Evolutionary conservation across 2,888 invertebrate species (phyloP).

Genomic region (Drosophila kambysellisi): DNA sequence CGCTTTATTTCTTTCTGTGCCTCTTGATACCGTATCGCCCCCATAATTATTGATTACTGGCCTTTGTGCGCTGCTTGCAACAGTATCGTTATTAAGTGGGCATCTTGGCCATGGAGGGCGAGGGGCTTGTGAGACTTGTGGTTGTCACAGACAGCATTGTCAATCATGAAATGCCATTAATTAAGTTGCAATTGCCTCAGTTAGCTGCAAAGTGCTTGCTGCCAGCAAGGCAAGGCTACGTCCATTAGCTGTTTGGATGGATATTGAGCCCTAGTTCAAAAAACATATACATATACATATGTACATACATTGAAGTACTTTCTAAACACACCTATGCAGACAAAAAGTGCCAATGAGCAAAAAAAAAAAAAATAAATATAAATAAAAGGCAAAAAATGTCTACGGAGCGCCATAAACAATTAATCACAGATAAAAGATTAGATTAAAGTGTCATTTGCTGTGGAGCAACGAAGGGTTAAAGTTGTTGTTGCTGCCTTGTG

Average conservation of each 20-base stretch:
- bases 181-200: constrained; percentile 47
- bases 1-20: background rate
- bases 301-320: background rate
- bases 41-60: constrained; percentile 59
- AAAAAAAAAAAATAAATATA: constrained; percentile 4
- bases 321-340: constrained; percentile 10
- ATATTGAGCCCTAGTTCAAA: background rate
- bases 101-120: constrained; percentile 2
- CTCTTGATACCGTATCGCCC: constrained; percentile 21
- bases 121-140: background rate
- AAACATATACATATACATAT: background rate
- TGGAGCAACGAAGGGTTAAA: background rate
- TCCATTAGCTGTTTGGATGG: constrained; percentile 25
- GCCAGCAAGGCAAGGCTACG: constrained; percentile 25
- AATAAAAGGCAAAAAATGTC: constrained; percentile 1
- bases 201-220: constrained; percentile 33
- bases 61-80: constrained; percentile 35
- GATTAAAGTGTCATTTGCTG: constrained; percentile 42
- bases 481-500: background rate
- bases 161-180: constrained; percentile 55
- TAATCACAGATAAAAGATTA: constrained; percentile 56
- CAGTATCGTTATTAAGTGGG: constrained; percentile 40
- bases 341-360: background rate
- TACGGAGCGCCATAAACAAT: constrained; percentile 41
- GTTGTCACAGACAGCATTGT: constrained; percentile 25